phyloP scores from a whole-genome alignment of 2,797 vertebrate species.

The Sebastes iracundus region DNA sequence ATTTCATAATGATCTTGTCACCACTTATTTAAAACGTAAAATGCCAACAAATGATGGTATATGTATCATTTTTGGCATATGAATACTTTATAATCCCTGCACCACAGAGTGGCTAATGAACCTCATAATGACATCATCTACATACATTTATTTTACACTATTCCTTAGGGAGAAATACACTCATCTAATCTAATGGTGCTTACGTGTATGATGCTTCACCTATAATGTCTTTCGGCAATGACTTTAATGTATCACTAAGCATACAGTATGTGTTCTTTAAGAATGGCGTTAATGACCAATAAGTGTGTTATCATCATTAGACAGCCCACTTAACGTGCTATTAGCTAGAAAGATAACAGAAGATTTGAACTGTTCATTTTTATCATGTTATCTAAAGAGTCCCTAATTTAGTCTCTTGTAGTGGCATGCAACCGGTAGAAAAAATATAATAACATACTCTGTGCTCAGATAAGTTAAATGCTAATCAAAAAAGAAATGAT shows the following conservation, averaged over 20 bases:
- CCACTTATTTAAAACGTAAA: not conserved
- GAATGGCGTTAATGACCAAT: not conserved
- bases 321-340: not conserved
- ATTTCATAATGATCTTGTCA: not conserved
- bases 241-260: not conserved
- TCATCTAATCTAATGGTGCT: not conserved
- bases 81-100: not conserved
- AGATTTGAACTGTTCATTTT: not conserved
- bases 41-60: not conserved
- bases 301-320: slow-evolving; percentile 2
- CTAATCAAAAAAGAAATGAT: not conserved
- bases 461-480: not conserved
- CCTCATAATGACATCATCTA: slow-evolving; percentile 5
- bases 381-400: not conserved
- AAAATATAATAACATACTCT: not conserved
- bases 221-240: not conserved
- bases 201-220: not conserved
- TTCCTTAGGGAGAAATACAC: not conserved
- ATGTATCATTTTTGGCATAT: not conserved
- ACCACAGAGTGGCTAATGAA: not conserved
- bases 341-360: slow-evolving; percentile 8
- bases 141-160: not conserved
- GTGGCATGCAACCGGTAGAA: not conserved
- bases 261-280: slow-evolving; percentile 1
- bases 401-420: not conserved